Conservation (phyloP, 2,797 vertebrate genomes). For the Sparus aurata region DNA sequence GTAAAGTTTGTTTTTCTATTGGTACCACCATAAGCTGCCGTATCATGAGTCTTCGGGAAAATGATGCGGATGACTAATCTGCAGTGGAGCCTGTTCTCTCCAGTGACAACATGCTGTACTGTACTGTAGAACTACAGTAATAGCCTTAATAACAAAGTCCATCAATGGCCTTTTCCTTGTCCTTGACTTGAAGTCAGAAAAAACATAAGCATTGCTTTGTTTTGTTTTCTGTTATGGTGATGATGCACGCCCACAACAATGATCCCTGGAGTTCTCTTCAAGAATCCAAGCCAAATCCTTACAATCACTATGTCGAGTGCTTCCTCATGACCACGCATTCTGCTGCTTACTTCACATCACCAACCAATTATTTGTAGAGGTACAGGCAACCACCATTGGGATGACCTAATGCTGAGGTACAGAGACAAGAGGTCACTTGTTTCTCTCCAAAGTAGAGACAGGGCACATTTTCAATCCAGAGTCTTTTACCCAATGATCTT, state of each 20-base stretch:
- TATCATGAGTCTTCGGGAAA: not conserved
- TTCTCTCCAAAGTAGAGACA: slow-evolving; percentile 3
- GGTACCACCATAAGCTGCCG: not conserved
- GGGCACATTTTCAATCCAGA: not conserved
- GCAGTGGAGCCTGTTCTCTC: not conserved
- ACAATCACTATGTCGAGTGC: slow-evolving; percentile 44
- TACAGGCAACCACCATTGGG: slow-evolving; percentile 11
- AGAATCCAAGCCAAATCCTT: slow-evolving; percentile 28
- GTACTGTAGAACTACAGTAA: not conserved
- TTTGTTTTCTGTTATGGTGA: not conserved
- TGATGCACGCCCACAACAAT: slow-evolving; percentile 1
- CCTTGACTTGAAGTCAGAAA: slow-evolving; percentile 19
- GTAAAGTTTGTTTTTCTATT: too few species aligned
- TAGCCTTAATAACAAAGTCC: not conserved
- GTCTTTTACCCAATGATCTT: slow-evolving; percentile 6
- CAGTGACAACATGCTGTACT: not conserved
- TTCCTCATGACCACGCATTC: slow-evolving; percentile 48
- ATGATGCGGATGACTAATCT: not conserved
- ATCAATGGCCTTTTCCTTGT: not conserved
- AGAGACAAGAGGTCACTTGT: slow-evolving; percentile 29
- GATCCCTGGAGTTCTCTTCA: slow-evolving; percentile 29
- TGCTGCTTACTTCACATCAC: slow-evolving; percentile 22
- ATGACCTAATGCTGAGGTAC: slow-evolving; percentile 18
- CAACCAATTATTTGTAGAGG: slow-evolving; percentile 58
- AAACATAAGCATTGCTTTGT: not conserved